Evolutionary conservation across 2,888 invertebrate genomes (phyloP).

Genomic region (Leptarthrus brevirostris): DNA sequence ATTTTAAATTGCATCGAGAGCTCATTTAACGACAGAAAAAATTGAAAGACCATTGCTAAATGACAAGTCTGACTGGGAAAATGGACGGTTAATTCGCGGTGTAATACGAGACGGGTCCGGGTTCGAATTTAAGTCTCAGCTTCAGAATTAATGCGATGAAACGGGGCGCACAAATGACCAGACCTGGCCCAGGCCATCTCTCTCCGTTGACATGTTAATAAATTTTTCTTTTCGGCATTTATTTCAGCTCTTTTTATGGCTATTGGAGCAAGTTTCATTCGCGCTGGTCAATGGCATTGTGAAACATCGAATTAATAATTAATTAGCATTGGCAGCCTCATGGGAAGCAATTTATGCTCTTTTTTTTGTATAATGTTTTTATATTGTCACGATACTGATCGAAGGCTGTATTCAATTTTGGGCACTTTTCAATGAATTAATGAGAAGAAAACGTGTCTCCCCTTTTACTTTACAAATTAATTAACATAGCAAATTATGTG

Average conservation of each 20-base stretch:
- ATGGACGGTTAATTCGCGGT: constrained; percentile 38
- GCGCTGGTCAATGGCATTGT: constrained; percentile 19
- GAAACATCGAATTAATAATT: constrained; percentile 45
- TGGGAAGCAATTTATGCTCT: not conserved
- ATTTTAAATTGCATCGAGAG: not conserved
- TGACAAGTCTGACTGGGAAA: constrained; percentile 27
- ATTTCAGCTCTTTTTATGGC: not conserved
- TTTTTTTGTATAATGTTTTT: constrained; percentile 28
- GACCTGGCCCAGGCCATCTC: too few species aligned
- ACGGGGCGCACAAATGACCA: constrained; percentile 1
- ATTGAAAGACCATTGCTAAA: not conserved
- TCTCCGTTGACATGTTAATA: constrained; percentile 18
- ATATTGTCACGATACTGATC: constrained; percentile 10
- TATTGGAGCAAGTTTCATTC: not conserved
- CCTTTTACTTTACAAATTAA: constrained; percentile 22
- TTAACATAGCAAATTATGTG: constrained; percentile 21
- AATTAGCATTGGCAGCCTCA: constrained; percentile 33
- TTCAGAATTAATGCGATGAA: not conserved
- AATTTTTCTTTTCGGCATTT: constrained; percentile 12
- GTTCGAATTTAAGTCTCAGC: constrained; percentile 1
- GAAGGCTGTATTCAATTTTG: constrained; percentile 31
- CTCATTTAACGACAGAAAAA: not conserved
- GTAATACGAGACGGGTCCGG: constrained; percentile 25
- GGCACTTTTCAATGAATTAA: constrained; percentile 25
- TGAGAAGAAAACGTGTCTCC: not conserved